phyloP scores from a whole-genome alignment of 2,797 vertebrate species.

The Gymnothorax javanicus region DNA sequence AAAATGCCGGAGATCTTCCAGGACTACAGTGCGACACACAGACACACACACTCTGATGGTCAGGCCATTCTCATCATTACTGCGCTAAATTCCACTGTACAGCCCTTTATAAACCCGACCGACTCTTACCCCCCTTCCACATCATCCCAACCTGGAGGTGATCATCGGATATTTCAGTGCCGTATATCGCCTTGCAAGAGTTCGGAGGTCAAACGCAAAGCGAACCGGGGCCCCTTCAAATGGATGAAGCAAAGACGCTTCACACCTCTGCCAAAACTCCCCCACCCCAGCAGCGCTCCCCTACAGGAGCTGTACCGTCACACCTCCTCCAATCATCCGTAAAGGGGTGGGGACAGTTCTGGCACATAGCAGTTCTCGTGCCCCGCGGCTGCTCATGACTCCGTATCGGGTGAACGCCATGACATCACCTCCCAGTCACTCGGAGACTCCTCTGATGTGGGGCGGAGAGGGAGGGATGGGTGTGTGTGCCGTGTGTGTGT shows the following conservation, averaged over 20 bases:
- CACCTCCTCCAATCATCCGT: background rate
- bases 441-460: background rate
- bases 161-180: background rate
- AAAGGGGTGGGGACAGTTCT: background rate
- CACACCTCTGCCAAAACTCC: background rate
- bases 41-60: background rate
- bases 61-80: background rate
- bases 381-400: background rate
- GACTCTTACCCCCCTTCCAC: background rate
- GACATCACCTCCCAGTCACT: background rate
- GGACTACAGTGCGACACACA: background rate
- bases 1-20: no score
- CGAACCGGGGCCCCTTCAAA: background rate
- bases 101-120: background rate
- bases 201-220: background rate
- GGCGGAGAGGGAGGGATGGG: conserved; percentile 18
- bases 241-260: background rate
- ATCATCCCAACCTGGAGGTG: background rate
- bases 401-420: background rate
- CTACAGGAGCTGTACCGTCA: background rate
- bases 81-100: background rate
- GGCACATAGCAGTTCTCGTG: background rate
- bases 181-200: background rate
- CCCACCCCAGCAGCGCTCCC: background rate
- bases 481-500: no score